Conservation (phyloP, 2,888 invertebrate species). For the Dicyrtomina minuta region DNA sequence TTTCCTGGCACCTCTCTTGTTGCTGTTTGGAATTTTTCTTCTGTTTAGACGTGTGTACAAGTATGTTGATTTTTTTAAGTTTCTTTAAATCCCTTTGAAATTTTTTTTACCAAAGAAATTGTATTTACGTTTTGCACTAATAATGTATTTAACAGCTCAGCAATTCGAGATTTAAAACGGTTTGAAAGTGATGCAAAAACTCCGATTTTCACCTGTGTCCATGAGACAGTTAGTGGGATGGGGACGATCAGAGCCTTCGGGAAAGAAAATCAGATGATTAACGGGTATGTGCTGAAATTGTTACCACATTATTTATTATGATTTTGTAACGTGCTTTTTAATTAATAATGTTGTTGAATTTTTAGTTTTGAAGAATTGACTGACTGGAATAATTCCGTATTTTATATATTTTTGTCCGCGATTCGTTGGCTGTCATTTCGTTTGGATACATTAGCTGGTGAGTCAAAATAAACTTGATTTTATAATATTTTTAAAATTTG, state of each 20-base stretch:
- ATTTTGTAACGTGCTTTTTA: constrained; percentile 3
- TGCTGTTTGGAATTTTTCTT: constrained; percentile 59
- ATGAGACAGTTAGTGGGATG: constrained; percentile 64
- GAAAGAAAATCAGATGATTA: constrained; percentile 60
- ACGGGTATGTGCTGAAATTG: constrained; percentile 56
- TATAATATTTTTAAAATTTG: too few species aligned
- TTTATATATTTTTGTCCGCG: constrained; percentile 60
- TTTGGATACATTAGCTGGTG: constrained; percentile 57
- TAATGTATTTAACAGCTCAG: constrained; percentile 55
- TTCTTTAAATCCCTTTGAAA: not conserved
- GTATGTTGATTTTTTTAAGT: constrained; percentile 37
- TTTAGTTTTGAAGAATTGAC: constrained; percentile 44
- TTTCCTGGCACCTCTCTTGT: constrained; percentile 59
- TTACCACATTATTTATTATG: not conserved
- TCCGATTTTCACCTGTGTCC: constrained; percentile 64
- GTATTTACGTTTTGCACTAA: not conserved
- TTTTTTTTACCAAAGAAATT: not conserved
- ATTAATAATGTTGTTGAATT: not conserved
- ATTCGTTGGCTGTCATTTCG: constrained; percentile 61
- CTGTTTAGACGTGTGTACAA: constrained; percentile 58
- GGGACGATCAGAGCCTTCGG: constrained; percentile 64
- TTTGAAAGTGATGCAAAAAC: constrained; percentile 63
- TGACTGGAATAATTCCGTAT: constrained; percentile 48
- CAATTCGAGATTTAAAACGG: constrained; percentile 61
- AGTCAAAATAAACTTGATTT: constrained; percentile 44